Base-by-base conservation (phyloP, 2,888 invertebrate genomes). In the Drosophila barbarae region DNA sequence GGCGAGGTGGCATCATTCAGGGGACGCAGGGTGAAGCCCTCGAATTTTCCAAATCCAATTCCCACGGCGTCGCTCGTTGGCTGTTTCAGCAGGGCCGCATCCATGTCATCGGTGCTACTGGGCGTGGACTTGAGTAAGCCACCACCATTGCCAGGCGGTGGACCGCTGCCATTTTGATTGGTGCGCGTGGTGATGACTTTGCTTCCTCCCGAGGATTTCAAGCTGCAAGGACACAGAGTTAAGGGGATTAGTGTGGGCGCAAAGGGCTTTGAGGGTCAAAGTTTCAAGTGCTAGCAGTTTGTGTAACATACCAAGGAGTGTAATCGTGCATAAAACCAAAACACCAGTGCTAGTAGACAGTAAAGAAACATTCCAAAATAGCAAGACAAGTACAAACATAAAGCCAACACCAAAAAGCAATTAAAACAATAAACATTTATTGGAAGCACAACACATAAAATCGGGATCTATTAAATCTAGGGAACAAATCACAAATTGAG, bases 31-130 rank as follows among this genome's bases (percentile, higher is more conserved):
- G 94, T 93, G 88, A 96, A 96, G 1, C 96, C 96, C 89, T 95
- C 95, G 90, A 95, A 96, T 82, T 95, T 94, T 1, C 96, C 96
- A 87, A 95, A 95, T 23, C 23, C 90, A 96, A 93, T 81, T 81
- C 93, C 93, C 65, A 90, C 91, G 90, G 46, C 21, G 2, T 47
- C 46, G 9, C 13, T 47, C 0, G 46, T 13, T 56, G 92, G 91
- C 13, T 91, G 90, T 58, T 92, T 91, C 0, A 94, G 89, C 0
- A 94, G 88, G 7, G 94, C 93, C 15, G 94, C 94, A 87, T 93
- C 92, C 92, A 92, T 94, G 77, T 93, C 94, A 77, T 94, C 94
- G 7, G 93, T 92, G 78, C 92, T 92, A 53, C 92, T 91, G 0
- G 91, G 90, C 0, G 92, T 91, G 21, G 91, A 91, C 38, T 91